Conservation (phyloP, 2,797 vertebrate species). For the Leuciscus waleckii region DNA sequence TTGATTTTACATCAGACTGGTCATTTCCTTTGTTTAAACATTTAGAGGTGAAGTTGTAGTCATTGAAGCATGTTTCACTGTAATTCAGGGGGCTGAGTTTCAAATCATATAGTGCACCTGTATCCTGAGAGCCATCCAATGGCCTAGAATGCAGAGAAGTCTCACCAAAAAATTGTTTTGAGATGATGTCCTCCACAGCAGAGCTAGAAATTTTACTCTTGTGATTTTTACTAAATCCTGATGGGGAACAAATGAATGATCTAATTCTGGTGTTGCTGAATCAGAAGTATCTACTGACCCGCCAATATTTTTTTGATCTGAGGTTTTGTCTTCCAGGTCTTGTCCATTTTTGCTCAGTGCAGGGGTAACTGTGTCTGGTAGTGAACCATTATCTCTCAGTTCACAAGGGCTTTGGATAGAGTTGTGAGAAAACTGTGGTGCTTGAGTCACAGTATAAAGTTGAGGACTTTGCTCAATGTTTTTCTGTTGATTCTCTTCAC, state of each 20-base stretch:
- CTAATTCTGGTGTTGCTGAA: conserved; percentile 60
- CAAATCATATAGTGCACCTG: conserved; percentile 70
- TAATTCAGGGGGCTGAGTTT: conserved; percentile 80
- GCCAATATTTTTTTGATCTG: conserved; percentile 55
- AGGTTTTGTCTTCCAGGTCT: conserved; percentile 58
- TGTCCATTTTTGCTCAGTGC: conserved; percentile 57
- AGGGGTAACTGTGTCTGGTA: conserved; percentile 57
- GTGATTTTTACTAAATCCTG: conserved; percentile 64
- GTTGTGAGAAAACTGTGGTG: conserved; percentile 61
- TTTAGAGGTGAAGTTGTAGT: conserved; percentile 74
- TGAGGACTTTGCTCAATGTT: conserved; percentile 64
- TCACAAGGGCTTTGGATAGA: conserved; percentile 55
- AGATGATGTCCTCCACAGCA: conserved; percentile 48
- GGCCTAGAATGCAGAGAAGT: conserved; percentile 61
- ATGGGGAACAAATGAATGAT: conserved; percentile 69
- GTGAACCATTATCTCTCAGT: conserved; percentile 57
- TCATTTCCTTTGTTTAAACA: conserved; percentile 71
- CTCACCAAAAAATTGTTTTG: conserved; percentile 55
- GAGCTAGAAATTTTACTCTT: conserved; percentile 67
- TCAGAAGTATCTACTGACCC: conserved; percentile 58
- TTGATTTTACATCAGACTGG: conserved; percentile 62
- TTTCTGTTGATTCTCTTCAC: conserved; percentile 63
- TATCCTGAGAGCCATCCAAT: conserved; percentile 62
- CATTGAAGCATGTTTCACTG: conserved; percentile 71
- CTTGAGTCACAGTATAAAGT: conserved; percentile 61